A percentile compares a stretch with the other conserved stretches of the same genome.
Conservation (phyloP, 2,113 vertebrate genomes). For the Jaculus jaculus region DNA sequence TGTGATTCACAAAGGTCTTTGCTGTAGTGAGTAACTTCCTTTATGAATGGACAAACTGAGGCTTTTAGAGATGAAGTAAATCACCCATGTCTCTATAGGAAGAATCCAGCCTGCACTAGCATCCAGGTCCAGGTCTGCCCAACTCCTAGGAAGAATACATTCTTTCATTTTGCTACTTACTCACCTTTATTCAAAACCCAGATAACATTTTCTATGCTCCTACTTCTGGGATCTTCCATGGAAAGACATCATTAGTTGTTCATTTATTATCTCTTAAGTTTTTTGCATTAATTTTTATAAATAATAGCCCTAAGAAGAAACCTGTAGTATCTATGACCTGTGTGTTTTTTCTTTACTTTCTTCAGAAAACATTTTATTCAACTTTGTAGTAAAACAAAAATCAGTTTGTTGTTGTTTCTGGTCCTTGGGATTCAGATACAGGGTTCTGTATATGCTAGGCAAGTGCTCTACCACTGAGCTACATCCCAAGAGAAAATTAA, state of each 20-base stretch:
- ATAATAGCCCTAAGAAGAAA: neutral
- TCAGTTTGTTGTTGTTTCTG: neutral
- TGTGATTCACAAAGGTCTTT: neutral
- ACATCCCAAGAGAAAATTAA: no score
- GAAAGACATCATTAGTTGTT: neutral
- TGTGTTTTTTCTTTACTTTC: neutral
- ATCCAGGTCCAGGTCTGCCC: neutral
- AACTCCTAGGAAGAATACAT: neutral
- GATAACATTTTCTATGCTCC: rapidly evolving
- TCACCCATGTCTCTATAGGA: neutral
- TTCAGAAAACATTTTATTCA: conserved; percentile 28
- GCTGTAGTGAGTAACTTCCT: neutral
- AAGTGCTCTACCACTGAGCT: no score
- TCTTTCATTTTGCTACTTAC: no score
- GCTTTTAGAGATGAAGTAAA: neutral
- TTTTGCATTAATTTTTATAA: conserved; percentile 27
- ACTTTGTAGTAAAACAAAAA: neutral
- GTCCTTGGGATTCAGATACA: neutral
- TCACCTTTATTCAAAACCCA: no score
- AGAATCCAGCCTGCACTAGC: neutral
- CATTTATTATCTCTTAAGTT: conserved; percentile 17
- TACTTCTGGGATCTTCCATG: neutral
- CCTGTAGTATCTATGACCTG: neutral
- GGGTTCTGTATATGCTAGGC: no score
- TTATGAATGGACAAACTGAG: neutral